A percentile compares a stretch with the other conserved stretches of the same genome.
These are phyloP conservation scores for Goniozus legneri DNA, from an alignment of 1,140 invertebrate genomes.

Conservation along the genomic window DNA sequence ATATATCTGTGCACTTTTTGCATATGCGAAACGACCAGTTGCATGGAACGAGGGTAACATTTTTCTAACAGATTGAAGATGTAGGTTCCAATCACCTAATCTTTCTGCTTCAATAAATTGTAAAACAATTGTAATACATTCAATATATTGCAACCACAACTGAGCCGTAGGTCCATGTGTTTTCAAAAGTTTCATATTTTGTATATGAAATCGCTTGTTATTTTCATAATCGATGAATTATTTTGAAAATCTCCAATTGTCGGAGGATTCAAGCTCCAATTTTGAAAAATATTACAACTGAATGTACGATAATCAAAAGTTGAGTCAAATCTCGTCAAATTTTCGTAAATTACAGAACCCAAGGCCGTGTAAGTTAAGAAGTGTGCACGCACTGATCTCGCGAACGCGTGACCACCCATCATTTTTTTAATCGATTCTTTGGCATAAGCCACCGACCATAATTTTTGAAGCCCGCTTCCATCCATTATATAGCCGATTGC, in stretches of 20 bases:
- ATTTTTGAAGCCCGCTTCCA: not conserved
- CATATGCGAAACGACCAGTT: not conserved
- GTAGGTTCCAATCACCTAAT: not conserved
- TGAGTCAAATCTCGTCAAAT: too few relatives aligned
- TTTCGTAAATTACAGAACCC: not conserved
- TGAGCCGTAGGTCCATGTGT: constrained; percentile 33
- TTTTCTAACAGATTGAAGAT: not conserved
- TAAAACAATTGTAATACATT: not conserved
- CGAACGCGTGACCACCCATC: not conserved
- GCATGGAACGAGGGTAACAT: not conserved
- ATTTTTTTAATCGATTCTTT: not conserved
- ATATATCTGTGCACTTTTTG: not conserved
- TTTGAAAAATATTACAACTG: not conserved
- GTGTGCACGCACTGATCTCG: not conserved
- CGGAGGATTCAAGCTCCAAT: not conserved
- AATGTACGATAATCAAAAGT: too few relatives aligned
- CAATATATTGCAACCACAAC: constrained; percentile 16
- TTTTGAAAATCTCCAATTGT: not conserved
- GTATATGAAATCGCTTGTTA: not conserved
- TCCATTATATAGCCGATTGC: not conserved
- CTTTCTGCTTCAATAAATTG: constrained; percentile 1
- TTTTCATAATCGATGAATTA: not conserved
- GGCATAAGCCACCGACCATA: not conserved
- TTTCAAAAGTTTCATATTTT: not conserved
- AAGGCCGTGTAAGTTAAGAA: not conserved